Base-by-base conservation (phyloP, 2,888 invertebrate genomes). In the Cantharis lateralis region DNA sequence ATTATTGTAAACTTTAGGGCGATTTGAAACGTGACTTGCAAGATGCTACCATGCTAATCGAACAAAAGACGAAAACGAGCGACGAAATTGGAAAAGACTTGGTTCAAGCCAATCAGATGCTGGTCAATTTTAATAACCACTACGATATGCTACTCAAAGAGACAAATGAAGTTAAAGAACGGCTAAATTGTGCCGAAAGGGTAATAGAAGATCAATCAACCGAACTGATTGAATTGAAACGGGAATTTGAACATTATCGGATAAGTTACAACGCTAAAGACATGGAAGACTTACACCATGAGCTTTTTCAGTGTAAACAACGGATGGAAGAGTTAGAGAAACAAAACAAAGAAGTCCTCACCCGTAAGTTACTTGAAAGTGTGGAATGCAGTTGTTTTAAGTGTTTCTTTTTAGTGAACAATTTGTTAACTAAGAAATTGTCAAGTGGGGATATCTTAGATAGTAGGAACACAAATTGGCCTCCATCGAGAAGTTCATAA, bases 71-170 rank as follows among this genome's bases (percentile, higher is more conserved):
- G 1, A 82, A 83, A 20, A 83, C 85, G 11, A 85, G 87, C 62
- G 87, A 87, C 73, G 88, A 88, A 81, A 80, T 88, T 26, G 85
- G 86, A 7, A 86, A 84, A 77, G 88, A 88, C 83, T 82, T 88
- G 70, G 84, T 87, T 0, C 86, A 88, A 79, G 88, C 88, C 11
- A 88, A 88, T 81, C 85, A 86, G 48, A 86, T 88, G 84, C 78
- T 88, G 32, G 86, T 88, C 0, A 87, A 86, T 80, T 88, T 87
- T 78, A 88, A 87, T 80, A 85, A 85, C 64, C 86, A 86, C 71
- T 87, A 85, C 69, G 88, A 88, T 81, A 74, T 76, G 4, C 84
- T 87, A 80, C 81, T 83, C 11, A 83, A 86, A 80, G 84, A 87
- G 82, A 86, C 86, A 3, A 13, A 10, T 64, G 80, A 83, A 64